A percentile compares a stretch with the other conserved stretches of the same genome.
Conservation (phyloP, 2,113 vertebrate genomes). For the Psilopsiagon aurifrons region DNA sequence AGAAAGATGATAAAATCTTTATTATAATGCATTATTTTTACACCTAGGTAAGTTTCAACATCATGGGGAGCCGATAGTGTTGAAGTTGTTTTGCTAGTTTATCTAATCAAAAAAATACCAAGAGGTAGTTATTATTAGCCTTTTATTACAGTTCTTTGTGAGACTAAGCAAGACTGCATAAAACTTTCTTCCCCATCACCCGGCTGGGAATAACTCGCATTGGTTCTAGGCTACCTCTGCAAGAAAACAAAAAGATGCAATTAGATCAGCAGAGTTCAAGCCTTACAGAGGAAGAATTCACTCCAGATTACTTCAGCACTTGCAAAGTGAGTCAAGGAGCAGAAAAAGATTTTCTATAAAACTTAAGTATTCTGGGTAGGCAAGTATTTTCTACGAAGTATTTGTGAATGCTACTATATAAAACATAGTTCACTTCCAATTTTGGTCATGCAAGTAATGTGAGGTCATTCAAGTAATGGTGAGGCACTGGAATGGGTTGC, state of each 20-base stretch:
- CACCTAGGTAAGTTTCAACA: not conserved
- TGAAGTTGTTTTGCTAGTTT: not conserved
- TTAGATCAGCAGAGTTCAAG: not conserved
- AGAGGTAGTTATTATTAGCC: not conserved
- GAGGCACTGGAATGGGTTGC: too few relatives aligned
- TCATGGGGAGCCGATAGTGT: not conserved
- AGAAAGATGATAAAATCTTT: not conserved
- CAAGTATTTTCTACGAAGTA: not conserved
- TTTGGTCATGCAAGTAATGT: not conserved
- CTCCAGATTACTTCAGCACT: not conserved
- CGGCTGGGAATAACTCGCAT: not conserved
- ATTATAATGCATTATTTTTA: not conserved
- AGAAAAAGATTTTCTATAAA: not conserved
- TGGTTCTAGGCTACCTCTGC: not conserved
- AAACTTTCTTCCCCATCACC: not conserved
- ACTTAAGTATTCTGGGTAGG: not conserved
- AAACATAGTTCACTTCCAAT: not conserved
- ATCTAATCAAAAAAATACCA: not conserved
- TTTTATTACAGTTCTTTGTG: not conserved
- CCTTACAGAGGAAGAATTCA: not conserved
- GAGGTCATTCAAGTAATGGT: too few relatives aligned
- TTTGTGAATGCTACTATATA: not conserved
- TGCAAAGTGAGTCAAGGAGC: not conserved
- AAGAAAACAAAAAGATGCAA: not conserved
- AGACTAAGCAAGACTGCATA: fast-evolving